A percentile compares a stretch with the other conserved stretches of the same genome.
Conservation (phyloP, 2,113 vertebrate genomes). For the Elgaria multicarinata region DNA sequence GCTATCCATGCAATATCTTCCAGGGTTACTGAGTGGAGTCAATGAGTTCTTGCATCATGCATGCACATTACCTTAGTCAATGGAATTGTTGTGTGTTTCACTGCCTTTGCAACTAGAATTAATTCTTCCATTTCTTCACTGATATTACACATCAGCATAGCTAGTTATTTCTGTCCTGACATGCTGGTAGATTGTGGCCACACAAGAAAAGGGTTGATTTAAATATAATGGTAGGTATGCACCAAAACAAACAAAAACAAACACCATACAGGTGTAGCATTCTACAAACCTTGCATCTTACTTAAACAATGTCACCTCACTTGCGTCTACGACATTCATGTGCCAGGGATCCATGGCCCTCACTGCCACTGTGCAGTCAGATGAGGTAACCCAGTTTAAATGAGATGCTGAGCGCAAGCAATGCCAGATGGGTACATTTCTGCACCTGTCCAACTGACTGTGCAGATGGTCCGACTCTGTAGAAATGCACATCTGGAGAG, state of each 20-base stretch:
- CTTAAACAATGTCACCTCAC: neutral
- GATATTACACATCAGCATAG: neutral
- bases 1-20: neutral
- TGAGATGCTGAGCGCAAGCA: neutral
- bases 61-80: neutral
- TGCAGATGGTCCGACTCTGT: neutral
- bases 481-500: neutral
- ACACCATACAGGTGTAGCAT: neutral
- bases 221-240: neutral
- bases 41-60: neutral
- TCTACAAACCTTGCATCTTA: neutral
- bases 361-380: neutral
- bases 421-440: neutral
- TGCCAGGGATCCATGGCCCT: neutral
- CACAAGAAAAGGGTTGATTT: no score
- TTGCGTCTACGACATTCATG: no score
- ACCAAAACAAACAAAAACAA: neutral
- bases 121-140: neutral
- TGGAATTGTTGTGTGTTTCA: neutral
- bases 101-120: neutral
- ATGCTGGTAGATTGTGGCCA: no score
- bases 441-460: neutral
- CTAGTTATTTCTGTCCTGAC: neutral
- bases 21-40: neutral
- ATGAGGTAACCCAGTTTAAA: neutral